Base-by-base conservation (phyloP, 2,113 vertebrate species). In the Hippocampus abdominalis region DNA sequence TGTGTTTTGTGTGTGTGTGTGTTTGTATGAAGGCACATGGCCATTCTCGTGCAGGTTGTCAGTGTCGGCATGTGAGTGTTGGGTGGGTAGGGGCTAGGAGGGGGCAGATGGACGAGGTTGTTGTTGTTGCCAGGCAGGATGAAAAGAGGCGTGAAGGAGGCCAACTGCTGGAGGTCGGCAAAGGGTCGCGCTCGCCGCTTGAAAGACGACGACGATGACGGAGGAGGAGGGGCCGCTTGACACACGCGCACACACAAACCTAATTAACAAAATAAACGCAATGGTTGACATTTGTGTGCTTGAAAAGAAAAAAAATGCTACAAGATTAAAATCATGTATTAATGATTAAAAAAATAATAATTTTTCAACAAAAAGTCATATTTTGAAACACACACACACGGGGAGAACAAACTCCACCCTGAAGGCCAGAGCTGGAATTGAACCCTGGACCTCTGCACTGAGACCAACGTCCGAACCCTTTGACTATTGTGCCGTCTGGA, bases 151-250 rank as follows among this genome's bases (percentile, higher is more conserved):
- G 82, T 88, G 83, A 84, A 89, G 76, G 80, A 70, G 84, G 79
- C 84, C 85, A 88, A 87, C 88, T 86, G 88, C 79, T 84, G 79
- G 81, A 87, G 89, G 90, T 92, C 90, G 89, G 64, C 39, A 57
- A 76, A 80, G 86, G 90, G 91, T 89, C 84, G 86, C 76, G 69
- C 77, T 83, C 81, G 75, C 73, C 46, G 21, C 79, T 73, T 83
- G 81, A 87, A 81, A 77, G 70, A 65, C 51, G 69, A 70, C 25
- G 39, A 46, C 68, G 25, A 66, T 40, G 51, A 54, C 51, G 27
- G 56, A 27, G 67, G 79, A 81, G 71, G 72, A 72, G 53, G 75
- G 62, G 70, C 27, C 51, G 57, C 62, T 54, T 15, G 23, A 21
- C 63, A 25, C 51, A 68, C 20, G 32, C 53, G 23, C 59, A 61